Base-by-base conservation (phyloP, 2,113 vertebrate species). In the Numida meleagris region DNA sequence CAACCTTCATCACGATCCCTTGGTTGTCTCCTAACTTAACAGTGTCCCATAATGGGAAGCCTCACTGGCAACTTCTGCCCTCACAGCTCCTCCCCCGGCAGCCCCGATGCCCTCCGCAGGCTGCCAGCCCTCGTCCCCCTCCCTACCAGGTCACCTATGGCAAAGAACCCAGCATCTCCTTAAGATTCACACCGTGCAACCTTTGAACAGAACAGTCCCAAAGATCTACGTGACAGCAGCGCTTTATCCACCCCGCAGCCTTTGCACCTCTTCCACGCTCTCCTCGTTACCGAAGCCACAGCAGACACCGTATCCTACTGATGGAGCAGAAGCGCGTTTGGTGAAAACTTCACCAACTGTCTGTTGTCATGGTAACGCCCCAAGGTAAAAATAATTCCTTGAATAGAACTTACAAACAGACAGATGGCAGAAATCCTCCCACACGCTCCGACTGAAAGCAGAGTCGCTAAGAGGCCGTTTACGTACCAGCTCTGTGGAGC, bases 361-460 rank as follows among this genome's bases (percentile, higher is more conserved):
- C 95, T 95, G 93, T 97, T 95, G 95, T 87, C 95, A 97, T 95
- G 74, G 96, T 36, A 90, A 96, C 95, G 45, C 87, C 38, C 63
- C 96, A 97, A 97, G 95, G 96, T 97, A 96, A 96, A 97, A 94
- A 96, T 94, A 94, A 93, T 90, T 90, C 58, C 89, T 82, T 80
- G 84, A 94, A 81, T 88, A 53, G 8, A 91, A 76, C 88, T 94
- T 90, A 65, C 58, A 89, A 97, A 95, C 91, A 91, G 87, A 80
- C 95, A 96, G 95, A 94, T 92, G 89, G 96, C 76, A 94, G 12
- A 67, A 94, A 95, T 20, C 90, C 80, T 88, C 95, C 94, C 11
- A 90, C 88, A 0, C 76, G 67, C 90, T 82, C 46, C 76, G 81
- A 61, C 81, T 1, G 63, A 70, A 77, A 88, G 88, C 50, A 66